Evolutionary conservation across 1,140 invertebrate species (phyloP), one percentile per base, ranked within the genome.

Genomic region (Dendrolimus kikuchii): DNA sequence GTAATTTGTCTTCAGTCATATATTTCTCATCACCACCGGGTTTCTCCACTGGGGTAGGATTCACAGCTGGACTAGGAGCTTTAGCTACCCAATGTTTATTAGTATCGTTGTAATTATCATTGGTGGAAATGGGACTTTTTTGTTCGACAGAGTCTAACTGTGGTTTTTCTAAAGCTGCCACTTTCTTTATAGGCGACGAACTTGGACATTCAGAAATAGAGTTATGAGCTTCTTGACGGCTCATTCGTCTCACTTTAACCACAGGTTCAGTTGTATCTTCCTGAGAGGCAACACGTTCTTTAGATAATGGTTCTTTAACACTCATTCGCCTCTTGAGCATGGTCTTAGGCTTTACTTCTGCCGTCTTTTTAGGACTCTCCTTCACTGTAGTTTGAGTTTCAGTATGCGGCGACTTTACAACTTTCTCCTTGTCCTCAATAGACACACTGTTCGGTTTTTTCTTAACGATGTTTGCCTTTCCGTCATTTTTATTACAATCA

Each of bases 1-100:
- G 60, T 42, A 74, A 79, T 52, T 86, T 86, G 59, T 84, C 79
- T 73, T 86, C 82, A 39, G 78, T 80, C 71, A 86, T 86, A 51
- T 84, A 86, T 64, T 83, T 86, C 52, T 86, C 82, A 56, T 78
- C 70, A 40, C 66, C 74, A 9, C 78, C 79, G 23, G 73, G 68
- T 64, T 82, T 84, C 55, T 86, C 82, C 42, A 84, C 74, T 23
- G 74, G 70, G 23, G 82, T 76, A 5, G 71, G 79, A 60, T 74
- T 67, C 8, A 66, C 53, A 40, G 71, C 71, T 37, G 82, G 82
- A 53, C 82, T 86, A 40, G 73, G 71, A 23, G 72, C 73, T 59
- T 85, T 82, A 38, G 76, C 61, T 36, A 81, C 44, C 82, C 82
- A 86, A 59, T 73, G 73, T 62, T 83, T 79, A 46, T 81, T 73